A percentile compares a stretch with the other conserved stretches of the same genome.
These are phyloP conservation scores for Thunnus thynnus DNA, from an alignment of 2,113 vertebrate genomes.

Conservation along the genomic window DNA sequence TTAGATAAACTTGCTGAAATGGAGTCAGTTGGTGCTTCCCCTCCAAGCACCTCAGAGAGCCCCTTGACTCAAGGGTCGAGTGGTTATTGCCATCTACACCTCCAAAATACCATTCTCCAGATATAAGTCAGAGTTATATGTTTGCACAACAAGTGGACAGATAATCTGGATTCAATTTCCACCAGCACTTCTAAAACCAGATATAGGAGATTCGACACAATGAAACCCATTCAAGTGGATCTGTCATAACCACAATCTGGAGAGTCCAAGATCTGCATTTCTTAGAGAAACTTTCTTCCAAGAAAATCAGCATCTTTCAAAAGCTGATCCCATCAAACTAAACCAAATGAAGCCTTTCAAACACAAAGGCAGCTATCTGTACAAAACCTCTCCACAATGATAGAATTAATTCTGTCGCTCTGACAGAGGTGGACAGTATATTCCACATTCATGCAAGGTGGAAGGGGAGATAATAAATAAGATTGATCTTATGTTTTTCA, in stretches of 20 bases:
- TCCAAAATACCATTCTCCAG: constrained; percentile 27
- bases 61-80: constrained; percentile 26
- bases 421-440: constrained; percentile 18
- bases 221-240: neutral
- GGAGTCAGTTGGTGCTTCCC: constrained; percentile 46
- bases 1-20: constrained; percentile 70
- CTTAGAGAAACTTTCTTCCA: neutral
- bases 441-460: neutral
- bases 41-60: constrained; percentile 38
- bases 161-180: constrained; percentile 13
- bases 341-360: neutral
- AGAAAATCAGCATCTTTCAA: neutral
- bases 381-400: neutral
- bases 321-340: neutral
- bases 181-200: constrained; percentile 5
- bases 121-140: neutral
- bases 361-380: neutral
- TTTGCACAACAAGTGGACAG: constrained; percentile 12
- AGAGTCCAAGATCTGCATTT: neutral
- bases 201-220: neutral
- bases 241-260: constrained; percentile 1
- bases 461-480: neutral
- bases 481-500: constrained; percentile 25
- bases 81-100: constrained; percentile 40
- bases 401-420: neutral